A percentile compares a stretch with the other conserved stretches of the same genome.
These are phyloP conservation scores for Pogonognathellus flavescens DNA, from an alignment of 1,140 invertebrate species.

Conservation along the genomic window DNA sequence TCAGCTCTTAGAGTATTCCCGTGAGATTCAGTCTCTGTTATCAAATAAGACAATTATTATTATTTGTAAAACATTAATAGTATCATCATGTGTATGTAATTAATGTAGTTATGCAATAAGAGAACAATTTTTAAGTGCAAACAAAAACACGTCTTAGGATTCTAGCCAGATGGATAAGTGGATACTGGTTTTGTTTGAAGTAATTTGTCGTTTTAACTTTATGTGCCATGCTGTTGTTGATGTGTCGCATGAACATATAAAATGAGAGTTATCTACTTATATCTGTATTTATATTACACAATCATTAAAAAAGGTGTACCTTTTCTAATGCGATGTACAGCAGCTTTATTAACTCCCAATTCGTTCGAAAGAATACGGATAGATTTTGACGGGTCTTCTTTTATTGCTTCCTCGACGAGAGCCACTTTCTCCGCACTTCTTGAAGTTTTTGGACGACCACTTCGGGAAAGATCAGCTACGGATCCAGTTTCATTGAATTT, in stretches of 20 bases:
- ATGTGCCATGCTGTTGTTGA: too few relatives aligned
- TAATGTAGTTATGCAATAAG: too few relatives aligned
- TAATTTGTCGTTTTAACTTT: too few relatives aligned
- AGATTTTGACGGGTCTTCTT: constrained; percentile 62
- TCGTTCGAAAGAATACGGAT: constrained; percentile 61
- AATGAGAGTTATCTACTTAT: too few relatives aligned
- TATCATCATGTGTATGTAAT: too few relatives aligned
- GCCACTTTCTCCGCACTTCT: constrained; percentile 59
- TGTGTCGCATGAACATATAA: too few relatives aligned
- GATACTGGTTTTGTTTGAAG: too few relatives aligned
- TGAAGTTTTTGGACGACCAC: constrained; percentile 63
- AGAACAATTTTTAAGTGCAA: too few relatives aligned
- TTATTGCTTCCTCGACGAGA: constrained; percentile 53
- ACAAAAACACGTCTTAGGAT: too few relatives aligned
- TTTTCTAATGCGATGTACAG: constrained; percentile 64
- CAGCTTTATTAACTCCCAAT: constrained; percentile 64
- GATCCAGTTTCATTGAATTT: constrained; percentile 66
- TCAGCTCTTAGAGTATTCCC: constrained; percentile 57
- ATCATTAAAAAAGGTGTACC: too few relatives aligned
- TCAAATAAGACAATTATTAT: constrained; percentile 1
- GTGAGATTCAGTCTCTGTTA: constrained; percentile 57
- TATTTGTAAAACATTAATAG: not conserved
- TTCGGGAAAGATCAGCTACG: constrained; percentile 62
- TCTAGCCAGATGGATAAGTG: too few relatives aligned
- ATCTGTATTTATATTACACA: too few relatives aligned